Evolutionary conservation across 2,797 vertebrate species (phyloP).

Genomic region (Sarcophilus harrisii): DNA sequence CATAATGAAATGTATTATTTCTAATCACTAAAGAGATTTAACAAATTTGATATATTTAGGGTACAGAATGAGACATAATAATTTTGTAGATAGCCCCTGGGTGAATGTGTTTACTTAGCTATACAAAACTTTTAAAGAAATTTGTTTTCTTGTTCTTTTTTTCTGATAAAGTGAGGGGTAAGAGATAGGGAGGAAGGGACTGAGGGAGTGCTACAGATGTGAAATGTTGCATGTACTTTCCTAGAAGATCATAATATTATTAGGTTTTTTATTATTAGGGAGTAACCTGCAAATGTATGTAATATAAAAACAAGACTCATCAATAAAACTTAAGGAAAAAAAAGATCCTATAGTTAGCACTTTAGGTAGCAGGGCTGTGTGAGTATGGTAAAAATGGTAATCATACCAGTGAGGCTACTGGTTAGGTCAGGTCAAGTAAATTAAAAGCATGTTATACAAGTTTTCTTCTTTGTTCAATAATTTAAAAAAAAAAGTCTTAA

Average conservation of each 20-base stretch:
- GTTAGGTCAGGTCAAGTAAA: not conserved
- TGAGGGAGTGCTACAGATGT: not conserved
- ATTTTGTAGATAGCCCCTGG: not conserved
- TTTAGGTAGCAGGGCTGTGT: not conserved
- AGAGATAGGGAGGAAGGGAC: not conserved
- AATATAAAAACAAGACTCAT: not conserved
- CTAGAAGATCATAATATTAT: not conserved
- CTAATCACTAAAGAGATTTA: not conserved
- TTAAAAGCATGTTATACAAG: not conserved
- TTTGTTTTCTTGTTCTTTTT: not conserved
- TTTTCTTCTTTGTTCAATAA: not conserved
- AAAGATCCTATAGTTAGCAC: not conserved
- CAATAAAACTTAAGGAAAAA: not conserved
- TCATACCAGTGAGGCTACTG: not conserved
- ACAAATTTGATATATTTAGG: not conserved
- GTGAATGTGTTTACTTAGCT: not conserved
- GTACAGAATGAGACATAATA: not conserved
- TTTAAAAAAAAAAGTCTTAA: not conserved
- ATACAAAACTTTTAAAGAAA: not conserved
- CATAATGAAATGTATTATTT: not conserved
- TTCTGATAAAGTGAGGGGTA: not conserved
- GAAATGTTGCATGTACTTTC: not conserved
- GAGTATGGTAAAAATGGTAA: not conserved
- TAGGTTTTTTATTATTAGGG: not conserved
- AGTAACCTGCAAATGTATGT: not conserved